Conservation (phyloP, 1,140 invertebrate species). For the Doryteuthis pealeii region DNA sequence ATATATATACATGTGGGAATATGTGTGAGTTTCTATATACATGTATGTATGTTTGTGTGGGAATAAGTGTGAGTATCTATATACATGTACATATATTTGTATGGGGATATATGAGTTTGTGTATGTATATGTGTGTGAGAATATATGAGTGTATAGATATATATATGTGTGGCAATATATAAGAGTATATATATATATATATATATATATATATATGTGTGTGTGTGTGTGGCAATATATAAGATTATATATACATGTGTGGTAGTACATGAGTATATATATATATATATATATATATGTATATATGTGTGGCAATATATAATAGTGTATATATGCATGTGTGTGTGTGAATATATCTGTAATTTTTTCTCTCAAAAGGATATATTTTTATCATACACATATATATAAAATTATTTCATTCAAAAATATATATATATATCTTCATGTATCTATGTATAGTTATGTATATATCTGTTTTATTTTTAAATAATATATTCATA, state of each 20-base stretch:
- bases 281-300: slow-evolving; percentile 2
- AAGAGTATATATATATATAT: not conserved
- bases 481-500: no score
- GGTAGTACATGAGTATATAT: not conserved
- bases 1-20: no score
- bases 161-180: not conserved
- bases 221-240: not conserved
- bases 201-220: not conserved
- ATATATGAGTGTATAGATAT: not conserved
- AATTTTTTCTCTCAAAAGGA: no score
- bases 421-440: not conserved
- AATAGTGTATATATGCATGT: not conserved
- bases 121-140: not conserved
- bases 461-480: not conserved
- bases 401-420: not conserved
- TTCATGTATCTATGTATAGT: not conserved
- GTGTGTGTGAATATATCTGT: not conserved
- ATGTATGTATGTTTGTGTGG: no score
- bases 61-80: no score
- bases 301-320: not conserved
- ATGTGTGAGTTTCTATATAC: no score
- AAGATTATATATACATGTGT: not conserved
- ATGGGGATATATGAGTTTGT: not conserved
- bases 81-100: not conserved
- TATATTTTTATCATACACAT: no score